These are phyloP conservation scores for Heliopora coerulea DNA, from an alignment of 92 coral and sea anemone species.

Conservation along the genomic window DNA sequence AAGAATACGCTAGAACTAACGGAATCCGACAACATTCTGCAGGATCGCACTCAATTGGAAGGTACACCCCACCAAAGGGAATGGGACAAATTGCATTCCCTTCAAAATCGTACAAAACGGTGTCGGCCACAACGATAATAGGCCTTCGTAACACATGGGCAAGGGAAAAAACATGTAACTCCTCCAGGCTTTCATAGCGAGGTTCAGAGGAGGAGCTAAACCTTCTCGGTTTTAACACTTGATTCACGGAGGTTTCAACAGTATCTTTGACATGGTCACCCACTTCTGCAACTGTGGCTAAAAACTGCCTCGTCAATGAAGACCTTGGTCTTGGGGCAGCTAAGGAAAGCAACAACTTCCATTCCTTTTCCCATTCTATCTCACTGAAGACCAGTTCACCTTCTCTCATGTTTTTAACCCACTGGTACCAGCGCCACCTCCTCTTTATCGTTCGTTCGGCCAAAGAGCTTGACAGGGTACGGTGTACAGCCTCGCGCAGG, in stretches of 20 bases:
- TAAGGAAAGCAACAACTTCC: constrained; percentile 76
- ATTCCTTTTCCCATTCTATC: constrained; percentile 84
- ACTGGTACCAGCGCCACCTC: constrained; percentile 80
- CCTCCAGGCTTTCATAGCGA: constrained; percentile 83
- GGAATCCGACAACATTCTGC: constrained; percentile 69
- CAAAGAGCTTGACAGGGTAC: constrained; percentile 65
- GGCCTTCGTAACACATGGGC: constrained; percentile 93
- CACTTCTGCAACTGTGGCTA: constrained; percentile 56
- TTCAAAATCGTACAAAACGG: constrained; percentile 73
- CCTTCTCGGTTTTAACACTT: constrained; percentile 8
- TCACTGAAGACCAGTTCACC: constrained; percentile 82
- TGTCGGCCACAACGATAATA: constrained; percentile 81
- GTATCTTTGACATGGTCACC: constrained; percentile 20
- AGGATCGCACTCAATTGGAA: constrained; percentile 85
- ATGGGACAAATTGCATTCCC: constrained; percentile 94
- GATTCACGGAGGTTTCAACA: not conserved
- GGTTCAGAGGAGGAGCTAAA: constrained; percentile 21
- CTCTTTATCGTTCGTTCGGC: constrained; percentile 82
- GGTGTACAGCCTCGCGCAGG: constrained; percentile 76
- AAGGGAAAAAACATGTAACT: constrained; percentile 88
- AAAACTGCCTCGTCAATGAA: constrained; percentile 16
- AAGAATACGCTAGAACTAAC: constrained; percentile 76
- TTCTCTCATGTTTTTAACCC: constrained; percentile 74
- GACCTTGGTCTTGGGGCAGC: constrained; percentile 66
- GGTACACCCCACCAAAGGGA: constrained; percentile 93